A percentile compares a stretch with the other conserved stretches of the same genome.
Evolutionary conservation across 30 jellyfish, hydroid and myxozoan genomes (phyloP).

Genomic region (Aurelia sp.): DNA sequence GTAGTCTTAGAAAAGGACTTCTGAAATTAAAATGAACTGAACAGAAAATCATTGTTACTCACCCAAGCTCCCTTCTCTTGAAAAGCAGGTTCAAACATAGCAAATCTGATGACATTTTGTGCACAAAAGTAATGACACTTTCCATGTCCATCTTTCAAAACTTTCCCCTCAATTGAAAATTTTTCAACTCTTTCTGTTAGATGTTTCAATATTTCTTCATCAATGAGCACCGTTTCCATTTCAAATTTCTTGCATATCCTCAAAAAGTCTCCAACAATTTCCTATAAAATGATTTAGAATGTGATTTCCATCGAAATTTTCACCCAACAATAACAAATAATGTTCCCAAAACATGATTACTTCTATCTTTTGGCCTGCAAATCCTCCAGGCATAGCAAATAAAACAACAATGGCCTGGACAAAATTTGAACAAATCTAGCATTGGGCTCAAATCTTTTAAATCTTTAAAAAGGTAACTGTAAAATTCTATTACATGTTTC

Average conservation of each 20-base stretch:
- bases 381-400: too few species aligned
- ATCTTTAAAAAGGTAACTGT: too few species aligned
- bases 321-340: neutral
- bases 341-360: neutral
- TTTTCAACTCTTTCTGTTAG: slow-evolving; percentile 40
- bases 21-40: too few species aligned
- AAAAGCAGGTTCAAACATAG: slow-evolving; percentile 16
- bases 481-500: too few species aligned
- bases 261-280: slow-evolving; percentile 7
- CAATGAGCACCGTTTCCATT: slow-evolving; percentile 21
- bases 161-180: slow-evolving; percentile 21
- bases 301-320: neutral
- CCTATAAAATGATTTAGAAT: slow-evolving; percentile 5
- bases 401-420: too few species aligned
- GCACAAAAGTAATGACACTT: slow-evolving; percentile 56
- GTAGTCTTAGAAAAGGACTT: too few species aligned
- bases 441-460: too few species aligned
- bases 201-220: slow-evolving; percentile 30
- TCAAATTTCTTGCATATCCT: slow-evolving; percentile 13
- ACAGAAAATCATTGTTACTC: neutral
- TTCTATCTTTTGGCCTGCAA: neutral
- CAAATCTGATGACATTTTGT: slow-evolving; percentile 42
- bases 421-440: too few species aligned
- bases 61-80: slow-evolving; percentile 14
- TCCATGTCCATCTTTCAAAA: slow-evolving; percentile 45